Evolutionary conservation across 1,140 invertebrate species (phyloP).

Genomic region (Magallana gigas): DNA sequence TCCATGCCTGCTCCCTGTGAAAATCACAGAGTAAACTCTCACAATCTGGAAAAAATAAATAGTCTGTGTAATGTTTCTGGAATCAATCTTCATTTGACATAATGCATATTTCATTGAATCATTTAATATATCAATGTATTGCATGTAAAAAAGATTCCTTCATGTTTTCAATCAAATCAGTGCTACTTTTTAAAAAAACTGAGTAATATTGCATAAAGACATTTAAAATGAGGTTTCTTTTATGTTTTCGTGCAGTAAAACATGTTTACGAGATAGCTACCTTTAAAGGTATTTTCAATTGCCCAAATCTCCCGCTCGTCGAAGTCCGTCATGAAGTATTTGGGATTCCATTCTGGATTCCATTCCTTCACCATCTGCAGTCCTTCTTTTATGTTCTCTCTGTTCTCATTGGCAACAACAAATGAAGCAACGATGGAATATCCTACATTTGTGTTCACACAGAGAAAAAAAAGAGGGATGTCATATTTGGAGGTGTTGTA

Average conservation of each 20-base stretch:
- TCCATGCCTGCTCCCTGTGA: slow-evolving; percentile 24
- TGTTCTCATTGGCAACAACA: slow-evolving; percentile 55
- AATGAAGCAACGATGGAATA: slow-evolving; percentile 55
- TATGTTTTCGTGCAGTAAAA: no score
- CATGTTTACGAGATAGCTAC: neutral
- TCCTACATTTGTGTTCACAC: slow-evolving; percentile 60
- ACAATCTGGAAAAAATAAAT: slow-evolving; percentile 14
- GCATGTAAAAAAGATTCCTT: neutral
- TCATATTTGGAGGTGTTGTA: slow-evolving; percentile 63
- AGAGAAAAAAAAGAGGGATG: slow-evolving; percentile 61
- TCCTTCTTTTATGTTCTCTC: slow-evolving; percentile 51
- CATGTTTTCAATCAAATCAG: neutral
- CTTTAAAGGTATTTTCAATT: slow-evolving; percentile 46
- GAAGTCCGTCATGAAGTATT: slow-evolving; percentile 58
- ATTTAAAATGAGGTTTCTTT: no score
- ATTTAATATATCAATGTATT: neutral
- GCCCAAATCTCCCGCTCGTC: slow-evolving; percentile 51
- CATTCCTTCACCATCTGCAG: slow-evolving; percentile 55
- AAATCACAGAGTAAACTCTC: neutral
- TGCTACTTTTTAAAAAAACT: neutral
- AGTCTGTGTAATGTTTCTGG: neutral
- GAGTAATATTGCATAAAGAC: no score
- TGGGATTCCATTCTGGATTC: slow-evolving; percentile 58
- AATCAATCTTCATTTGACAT: no score
- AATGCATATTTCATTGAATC: neutral